Conservation (phyloP, 2,113 vertebrate genomes). For the Phrynocephalus versicolor region DNA sequence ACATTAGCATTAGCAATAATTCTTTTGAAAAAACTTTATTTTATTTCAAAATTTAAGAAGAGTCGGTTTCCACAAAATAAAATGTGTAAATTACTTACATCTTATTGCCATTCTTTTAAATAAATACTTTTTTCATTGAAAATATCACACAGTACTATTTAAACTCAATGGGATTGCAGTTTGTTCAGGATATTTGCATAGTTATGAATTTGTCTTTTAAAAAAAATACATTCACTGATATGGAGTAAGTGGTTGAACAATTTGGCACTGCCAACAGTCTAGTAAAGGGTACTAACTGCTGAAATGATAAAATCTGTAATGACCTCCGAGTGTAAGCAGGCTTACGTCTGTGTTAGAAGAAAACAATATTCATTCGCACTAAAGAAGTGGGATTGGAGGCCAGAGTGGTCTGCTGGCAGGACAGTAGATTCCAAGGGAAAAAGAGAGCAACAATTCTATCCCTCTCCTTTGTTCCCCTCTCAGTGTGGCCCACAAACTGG, state of each 20-base stretch:
- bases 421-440: background rate
- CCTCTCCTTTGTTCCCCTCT: too few relatives aligned
- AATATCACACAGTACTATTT: background rate
- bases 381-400: background rate
- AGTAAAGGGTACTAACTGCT: background rate
- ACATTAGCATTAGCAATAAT: background rate
- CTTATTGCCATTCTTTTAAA: background rate
- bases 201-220: background rate
- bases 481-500: background rate
- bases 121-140: slow-evolving; percentile 3
- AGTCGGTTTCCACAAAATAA: slow-evolving; percentile 1
- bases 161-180: background rate
- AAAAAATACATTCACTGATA: slow-evolving; percentile 15
- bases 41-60: background rate
- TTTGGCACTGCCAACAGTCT: background rate
- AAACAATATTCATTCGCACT: background rate
- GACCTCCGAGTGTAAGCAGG: background rate
- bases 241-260: background rate
- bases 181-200: background rate
- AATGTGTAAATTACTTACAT: background rate
- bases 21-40: slow-evolving; percentile 11
- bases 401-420: background rate
- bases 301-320: background rate
- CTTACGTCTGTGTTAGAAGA: background rate
- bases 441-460: background rate